Conservation (phyloP, 2,797 vertebrate genomes). For the Dromococcyx pavoninus region DNA sequence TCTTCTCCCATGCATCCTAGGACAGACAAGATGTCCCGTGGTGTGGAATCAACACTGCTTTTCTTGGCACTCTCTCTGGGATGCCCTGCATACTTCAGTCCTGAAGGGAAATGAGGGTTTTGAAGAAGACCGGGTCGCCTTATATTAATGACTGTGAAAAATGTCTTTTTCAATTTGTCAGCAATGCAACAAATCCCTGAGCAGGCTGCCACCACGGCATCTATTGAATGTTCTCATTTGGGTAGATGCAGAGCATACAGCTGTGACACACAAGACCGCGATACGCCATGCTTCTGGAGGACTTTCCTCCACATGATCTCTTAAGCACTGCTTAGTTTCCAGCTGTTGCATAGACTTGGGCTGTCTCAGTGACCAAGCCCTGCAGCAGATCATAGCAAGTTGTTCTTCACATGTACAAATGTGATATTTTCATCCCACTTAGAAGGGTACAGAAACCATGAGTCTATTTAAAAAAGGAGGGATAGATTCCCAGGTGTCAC, state of each 20-base stretch:
- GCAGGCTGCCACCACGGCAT: not conserved
- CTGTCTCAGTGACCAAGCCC: not conserved
- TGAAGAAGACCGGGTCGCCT: not conserved
- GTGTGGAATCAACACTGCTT: not conserved
- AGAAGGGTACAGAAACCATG: not conserved
- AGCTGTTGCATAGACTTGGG: not conserved
- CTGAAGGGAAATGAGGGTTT: not conserved
- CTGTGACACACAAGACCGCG: not conserved
- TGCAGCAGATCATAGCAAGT: not conserved
- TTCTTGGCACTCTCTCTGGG: not conserved
- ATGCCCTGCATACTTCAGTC: not conserved
- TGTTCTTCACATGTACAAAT: not conserved
- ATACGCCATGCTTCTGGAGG: not conserved
- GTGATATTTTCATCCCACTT: not conserved
- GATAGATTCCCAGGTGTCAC: not conserved
- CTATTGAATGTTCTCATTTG: not conserved
- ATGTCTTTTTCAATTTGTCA: not conserved
- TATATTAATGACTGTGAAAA: not conserved
- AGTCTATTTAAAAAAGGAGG: not conserved
- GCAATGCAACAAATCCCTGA: not conserved
- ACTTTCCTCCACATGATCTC: not conserved
- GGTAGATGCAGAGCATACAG: accelerated
- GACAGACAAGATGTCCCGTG: not conserved
- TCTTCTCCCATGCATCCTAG: not conserved
- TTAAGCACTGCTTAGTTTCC: not conserved